A percentile compares a stretch with the other conserved stretches of the same genome.
phyloP scores from a whole-genome alignment of 2,888 invertebrate species.

The Mechanitis mazaeus region DNA sequence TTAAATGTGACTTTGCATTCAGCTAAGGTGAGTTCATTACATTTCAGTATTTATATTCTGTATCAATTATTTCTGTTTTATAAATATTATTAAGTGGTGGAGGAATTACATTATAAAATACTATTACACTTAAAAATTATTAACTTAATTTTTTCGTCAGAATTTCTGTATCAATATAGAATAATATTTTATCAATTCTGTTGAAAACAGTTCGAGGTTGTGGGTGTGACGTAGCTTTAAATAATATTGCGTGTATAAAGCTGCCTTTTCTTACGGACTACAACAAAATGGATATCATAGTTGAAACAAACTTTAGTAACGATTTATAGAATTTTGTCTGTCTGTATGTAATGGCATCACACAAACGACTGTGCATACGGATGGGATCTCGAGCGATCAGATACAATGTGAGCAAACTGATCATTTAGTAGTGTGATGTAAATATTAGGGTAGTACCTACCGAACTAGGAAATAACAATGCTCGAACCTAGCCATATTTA shows the following conservation, averaged over 20 bases:
- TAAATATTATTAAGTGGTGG: slow-evolving; percentile 21
- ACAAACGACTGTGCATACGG: slow-evolving; percentile 30
- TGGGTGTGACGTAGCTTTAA: too few relatives aligned
- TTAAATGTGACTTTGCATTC: slow-evolving; percentile 88
- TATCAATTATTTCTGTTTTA: slow-evolving; percentile 18
- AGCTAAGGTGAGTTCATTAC: slow-evolving; percentile 79
- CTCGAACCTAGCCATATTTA: neutral
- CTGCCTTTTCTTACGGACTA: too few relatives aligned
- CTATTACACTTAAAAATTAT: too few relatives aligned
- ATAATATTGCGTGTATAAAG: too few relatives aligned
- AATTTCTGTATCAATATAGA: too few relatives aligned
- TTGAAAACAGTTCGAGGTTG: too few relatives aligned
- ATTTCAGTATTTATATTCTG: slow-evolving; percentile 22
- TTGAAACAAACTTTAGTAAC: slow-evolving; percentile 9
- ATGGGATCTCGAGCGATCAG: slow-evolving; percentile 29
- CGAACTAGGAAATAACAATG: neutral
- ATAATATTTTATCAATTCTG: too few relatives aligned
- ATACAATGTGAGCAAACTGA: slow-evolving; percentile 26
- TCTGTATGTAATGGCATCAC: slow-evolving; percentile 32
- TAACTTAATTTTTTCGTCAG: too few relatives aligned
- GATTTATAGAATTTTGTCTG: slow-evolving; percentile 29
- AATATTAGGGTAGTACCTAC: neutral
- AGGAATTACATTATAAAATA: slow-evolving; percentile 7
- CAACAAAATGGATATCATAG: too few relatives aligned
- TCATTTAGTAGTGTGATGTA: slow-evolving; percentile 5